These are phyloP conservation scores for Diglossa brunneiventris DNA, from an alignment of 2,113 vertebrate species.

Conservation along the genomic window DNA sequence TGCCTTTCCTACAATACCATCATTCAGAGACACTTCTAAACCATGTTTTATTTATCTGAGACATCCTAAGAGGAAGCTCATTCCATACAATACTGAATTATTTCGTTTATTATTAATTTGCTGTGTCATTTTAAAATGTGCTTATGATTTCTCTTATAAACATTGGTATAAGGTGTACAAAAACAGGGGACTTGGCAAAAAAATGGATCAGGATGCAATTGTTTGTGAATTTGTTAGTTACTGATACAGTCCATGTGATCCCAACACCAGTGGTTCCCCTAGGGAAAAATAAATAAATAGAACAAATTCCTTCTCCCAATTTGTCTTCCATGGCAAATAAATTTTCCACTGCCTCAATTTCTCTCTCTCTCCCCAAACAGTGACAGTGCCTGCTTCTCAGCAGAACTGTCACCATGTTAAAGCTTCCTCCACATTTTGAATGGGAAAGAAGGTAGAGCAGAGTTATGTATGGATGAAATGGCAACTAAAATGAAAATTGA, in stretches of 20 bases:
- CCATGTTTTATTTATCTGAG: slow-evolving; percentile 44
- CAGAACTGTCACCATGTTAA: not conserved
- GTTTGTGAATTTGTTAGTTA: not conserved
- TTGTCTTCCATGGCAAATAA: not conserved
- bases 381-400: not conserved
- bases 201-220: not conserved
- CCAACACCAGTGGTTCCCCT: not conserved
- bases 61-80: not conserved
- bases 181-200: not conserved
- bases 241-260: not conserved
- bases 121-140: slow-evolving; percentile 7
- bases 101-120: slow-evolving; percentile 44
- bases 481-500: not conserved
- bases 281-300: not conserved
- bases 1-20: slow-evolving; percentile 14
- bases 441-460: not conserved
- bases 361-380: not conserved
- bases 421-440: not conserved
- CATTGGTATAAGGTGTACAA: not conserved
- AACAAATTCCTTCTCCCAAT: not conserved
- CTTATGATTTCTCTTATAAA: not conserved
- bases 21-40: slow-evolving; percentile 35
- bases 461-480: not conserved
- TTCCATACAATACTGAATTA: slow-evolving; percentile 18
- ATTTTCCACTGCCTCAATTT: not conserved